Evolutionary conservation across 2,113 vertebrate genomes (phyloP).

Genomic region (Epinephelus lanceolatus): DNA sequence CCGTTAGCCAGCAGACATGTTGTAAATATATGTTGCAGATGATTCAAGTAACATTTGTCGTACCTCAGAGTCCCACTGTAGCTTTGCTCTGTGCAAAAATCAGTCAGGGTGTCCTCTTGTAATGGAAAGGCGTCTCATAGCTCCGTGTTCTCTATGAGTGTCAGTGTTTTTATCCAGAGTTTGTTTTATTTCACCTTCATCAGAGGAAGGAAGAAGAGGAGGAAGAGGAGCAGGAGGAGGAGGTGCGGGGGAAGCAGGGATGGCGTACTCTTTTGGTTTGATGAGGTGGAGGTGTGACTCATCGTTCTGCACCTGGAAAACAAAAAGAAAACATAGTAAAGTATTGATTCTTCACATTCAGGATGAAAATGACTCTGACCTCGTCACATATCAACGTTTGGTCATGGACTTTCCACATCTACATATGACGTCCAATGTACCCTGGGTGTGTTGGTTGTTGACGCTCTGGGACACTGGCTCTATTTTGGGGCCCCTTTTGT

Average conservation of each 20-base stretch:
- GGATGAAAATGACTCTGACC: background rate
- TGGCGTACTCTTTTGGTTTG: conserved; percentile 23
- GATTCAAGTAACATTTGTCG: conserved; percentile 70
- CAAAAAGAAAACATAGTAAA: conserved; percentile 2
- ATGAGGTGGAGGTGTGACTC: conserved; percentile 15
- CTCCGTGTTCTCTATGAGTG: conserved; percentile 15
- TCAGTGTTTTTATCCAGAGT: conserved; percentile 29
- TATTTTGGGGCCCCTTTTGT: too few relatives aligned
- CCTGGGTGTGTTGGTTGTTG: too few relatives aligned
- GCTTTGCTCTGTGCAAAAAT: conserved; percentile 20
- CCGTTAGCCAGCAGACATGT: conserved; percentile 18
- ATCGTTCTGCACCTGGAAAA: conserved; percentile 57
- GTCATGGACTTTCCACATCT: too few relatives aligned
- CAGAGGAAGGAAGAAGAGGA: background rate
- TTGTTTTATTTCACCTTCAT: conserved; percentile 33
- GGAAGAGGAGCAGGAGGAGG: background rate
- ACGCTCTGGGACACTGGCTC: too few relatives aligned
- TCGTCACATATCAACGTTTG: too few relatives aligned
- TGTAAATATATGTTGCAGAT: conserved; percentile 21
- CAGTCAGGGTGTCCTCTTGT: conserved; percentile 32
- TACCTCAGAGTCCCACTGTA: conserved; percentile 46
- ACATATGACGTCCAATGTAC: too few relatives aligned
- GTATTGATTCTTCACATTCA: background rate
- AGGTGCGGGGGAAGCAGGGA: background rate
- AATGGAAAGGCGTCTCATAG: conserved; percentile 26